These are phyloP conservation scores for Spodoptera exigua DNA, from an alignment of 2,888 invertebrate genomes.

Conservation along the genomic window DNA sequence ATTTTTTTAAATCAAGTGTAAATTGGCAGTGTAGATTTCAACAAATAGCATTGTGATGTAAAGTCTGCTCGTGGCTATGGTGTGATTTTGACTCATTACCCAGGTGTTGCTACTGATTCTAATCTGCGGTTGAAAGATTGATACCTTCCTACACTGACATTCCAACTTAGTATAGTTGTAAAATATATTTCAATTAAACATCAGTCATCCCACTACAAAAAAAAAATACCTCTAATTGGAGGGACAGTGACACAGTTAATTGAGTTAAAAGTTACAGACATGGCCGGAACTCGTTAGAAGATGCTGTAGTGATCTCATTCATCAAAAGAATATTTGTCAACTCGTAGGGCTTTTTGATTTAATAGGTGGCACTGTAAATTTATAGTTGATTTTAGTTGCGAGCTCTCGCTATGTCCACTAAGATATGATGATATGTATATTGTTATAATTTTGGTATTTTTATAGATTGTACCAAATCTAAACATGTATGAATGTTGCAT, in stretches of 20 bases:
- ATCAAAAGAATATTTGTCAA: slow-evolving; percentile 44
- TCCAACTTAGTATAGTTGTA: slow-evolving; percentile 45
- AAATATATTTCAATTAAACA: slow-evolving; percentile 13
- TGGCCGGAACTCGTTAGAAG: slow-evolving; percentile 30
- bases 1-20: slow-evolving; percentile 13
- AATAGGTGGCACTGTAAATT: slow-evolving; percentile 28
- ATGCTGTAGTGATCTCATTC: slow-evolving; percentile 48
- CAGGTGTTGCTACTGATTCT: too few species aligned
- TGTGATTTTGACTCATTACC: too few species aligned
- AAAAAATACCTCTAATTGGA: slow-evolving; percentile 14
- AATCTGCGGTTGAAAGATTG: neutral
- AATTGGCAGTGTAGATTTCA: slow-evolving; percentile 25
- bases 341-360: slow-evolving; percentile 19
- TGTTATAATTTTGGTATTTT: slow-evolving; percentile 19
- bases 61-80: too few species aligned
- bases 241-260: slow-evolving; percentile 17
- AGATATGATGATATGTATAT: slow-evolving; percentile 23
- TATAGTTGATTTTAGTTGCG: slow-evolving; percentile 37
- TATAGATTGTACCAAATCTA: slow-evolving; percentile 39
- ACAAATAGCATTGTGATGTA: slow-evolving; percentile 2
- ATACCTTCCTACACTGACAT: slow-evolving; percentile 46
- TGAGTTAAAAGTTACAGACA: slow-evolving; percentile 31
- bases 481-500: slow-evolving; percentile 22
- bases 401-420: slow-evolving; percentile 40
- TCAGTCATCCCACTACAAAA: neutral